Evolutionary conservation across 92 coral and sea anemone genomes (phyloP).

Genomic region (Porites rus): DNA sequence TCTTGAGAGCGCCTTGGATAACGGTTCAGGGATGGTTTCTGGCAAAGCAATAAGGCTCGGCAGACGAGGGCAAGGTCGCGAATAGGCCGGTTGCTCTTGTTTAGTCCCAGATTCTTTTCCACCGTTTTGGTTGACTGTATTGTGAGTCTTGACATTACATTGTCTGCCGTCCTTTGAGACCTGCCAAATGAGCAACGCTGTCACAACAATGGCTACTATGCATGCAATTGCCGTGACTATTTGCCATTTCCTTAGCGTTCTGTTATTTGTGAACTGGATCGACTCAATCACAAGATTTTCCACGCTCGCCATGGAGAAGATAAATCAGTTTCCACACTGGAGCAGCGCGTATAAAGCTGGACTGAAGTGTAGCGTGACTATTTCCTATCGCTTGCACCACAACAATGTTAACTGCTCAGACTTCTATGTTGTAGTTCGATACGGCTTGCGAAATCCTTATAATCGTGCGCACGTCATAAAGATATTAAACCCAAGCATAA

Average conservation of each 20-base stretch:
- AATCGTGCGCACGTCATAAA: slow-evolving; percentile 5
- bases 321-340: no score
- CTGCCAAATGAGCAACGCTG: slow-evolving; percentile 50
- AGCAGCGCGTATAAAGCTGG: background rate
- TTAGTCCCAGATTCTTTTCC: background rate
- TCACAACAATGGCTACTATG: slow-evolving; percentile 21
- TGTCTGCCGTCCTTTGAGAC: slow-evolving; percentile 24
- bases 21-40: slow-evolving; percentile 28
- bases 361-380: background rate
- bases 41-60: slow-evolving; percentile 33
- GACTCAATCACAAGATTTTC: slow-evolving; percentile 51
- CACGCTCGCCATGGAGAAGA: slow-evolving; percentile 25
- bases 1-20: slow-evolving; percentile 30
- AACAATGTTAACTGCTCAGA: background rate
- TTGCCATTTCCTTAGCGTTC: slow-evolving; percentile 23
- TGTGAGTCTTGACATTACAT: background rate
- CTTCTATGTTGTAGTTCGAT: background rate
- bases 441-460: slow-evolving; percentile 12
- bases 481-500: background rate
- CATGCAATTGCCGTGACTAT: slow-evolving; percentile 29
- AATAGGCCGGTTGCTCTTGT: background rate
- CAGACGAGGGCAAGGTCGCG: slow-evolving; percentile 27
- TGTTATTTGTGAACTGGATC: slow-evolving; percentile 15
- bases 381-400: background rate
- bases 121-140: background rate